A percentile compares a stretch with the other conserved stretches of the same genome.
These are phyloP conservation scores for Drosophila bifasciata DNA, from an alignment of 1,140 invertebrate genomes.

Conservation along the genomic window DNA sequence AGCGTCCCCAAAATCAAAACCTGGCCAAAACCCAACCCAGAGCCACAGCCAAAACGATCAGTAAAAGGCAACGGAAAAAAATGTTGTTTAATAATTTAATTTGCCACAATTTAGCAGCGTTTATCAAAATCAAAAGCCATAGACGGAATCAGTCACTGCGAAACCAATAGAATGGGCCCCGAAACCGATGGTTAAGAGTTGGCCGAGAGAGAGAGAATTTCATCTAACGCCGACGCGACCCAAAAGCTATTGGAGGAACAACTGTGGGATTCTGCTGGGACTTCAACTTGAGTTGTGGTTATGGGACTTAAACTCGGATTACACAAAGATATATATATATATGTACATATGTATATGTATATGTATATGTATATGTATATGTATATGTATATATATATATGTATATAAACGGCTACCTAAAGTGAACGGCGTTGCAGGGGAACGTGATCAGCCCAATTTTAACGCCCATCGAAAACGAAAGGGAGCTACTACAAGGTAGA, in stretches of 20 bases:
- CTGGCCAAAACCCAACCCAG: conserved; percentile 26
- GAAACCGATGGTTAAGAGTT: conserved; percentile 30
- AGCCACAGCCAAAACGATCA: conserved; percentile 13
- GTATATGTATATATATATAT: too few species aligned
- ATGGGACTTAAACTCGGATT: conserved; percentile 59
- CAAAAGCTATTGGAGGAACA: too few species aligned
- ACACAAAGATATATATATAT: conserved; percentile 75
- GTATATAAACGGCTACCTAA: conserved; percentile 78
- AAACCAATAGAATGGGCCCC: conserved; percentile 3
- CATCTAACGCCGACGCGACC: conserved; percentile 60
- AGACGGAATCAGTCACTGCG: conserved; percentile 59
- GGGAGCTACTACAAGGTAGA: conserved; percentile 33
- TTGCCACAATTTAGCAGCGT: conserved; percentile 83
- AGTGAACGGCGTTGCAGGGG: conserved; percentile 78
- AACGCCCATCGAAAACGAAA: conserved; percentile 76
- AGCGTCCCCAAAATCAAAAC: conserved; percentile 51
- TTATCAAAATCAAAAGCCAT: conserved; percentile 78
- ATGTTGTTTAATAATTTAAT: conserved; percentile 83
- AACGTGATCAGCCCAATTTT: conserved; percentile 84
- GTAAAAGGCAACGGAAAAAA: conserved; percentile 62
- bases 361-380: too few species aligned
- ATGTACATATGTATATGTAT: too few species aligned
- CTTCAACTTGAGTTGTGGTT: not conserved
- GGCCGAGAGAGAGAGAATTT: conserved; percentile 29
- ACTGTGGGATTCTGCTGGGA: too few species aligned